These are phyloP conservation scores for Sardina pilchardus DNA, from an alignment of 2,113 vertebrate genomes.

Conservation along the genomic window DNA sequence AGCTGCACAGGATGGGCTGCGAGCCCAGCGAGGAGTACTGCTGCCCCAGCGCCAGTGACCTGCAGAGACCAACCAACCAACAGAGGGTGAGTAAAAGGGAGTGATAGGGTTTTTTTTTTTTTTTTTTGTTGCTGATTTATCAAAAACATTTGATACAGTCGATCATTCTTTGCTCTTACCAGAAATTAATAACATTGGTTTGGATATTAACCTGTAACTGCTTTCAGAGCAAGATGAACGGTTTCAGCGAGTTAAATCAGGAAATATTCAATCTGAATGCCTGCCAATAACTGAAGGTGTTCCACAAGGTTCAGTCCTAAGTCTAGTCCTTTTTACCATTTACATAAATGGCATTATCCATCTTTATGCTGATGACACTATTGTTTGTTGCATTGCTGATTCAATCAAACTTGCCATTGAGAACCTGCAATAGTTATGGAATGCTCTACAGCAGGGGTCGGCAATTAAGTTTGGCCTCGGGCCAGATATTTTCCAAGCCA, in stretches of 20 bases:
- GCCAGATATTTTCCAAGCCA: too few relatives aligned
- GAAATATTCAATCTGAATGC: neutral
- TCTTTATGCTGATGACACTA: neutral
- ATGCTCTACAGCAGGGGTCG: too few relatives aligned
- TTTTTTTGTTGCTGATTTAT: neutral
- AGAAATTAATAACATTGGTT: neutral
- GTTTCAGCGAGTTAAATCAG: neutral
- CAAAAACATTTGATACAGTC: neutral
- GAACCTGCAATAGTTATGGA: neutral
- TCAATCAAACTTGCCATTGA: neutral
- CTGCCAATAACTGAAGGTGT: neutral
- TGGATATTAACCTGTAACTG: neutral
- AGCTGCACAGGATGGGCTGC: slow-evolving; percentile 92
- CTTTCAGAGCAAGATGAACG: neutral
- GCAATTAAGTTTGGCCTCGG: too few relatives aligned
- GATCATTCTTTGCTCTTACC: neutral
- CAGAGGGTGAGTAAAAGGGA: neutral
- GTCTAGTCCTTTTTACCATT: neutral
- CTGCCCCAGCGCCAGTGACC: slow-evolving; percentile 93
- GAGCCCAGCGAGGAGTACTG: slow-evolving; percentile 91
- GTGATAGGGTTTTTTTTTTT: neutral
- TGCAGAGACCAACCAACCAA: slow-evolving; percentile 49
- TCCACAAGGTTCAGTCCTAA: neutral
- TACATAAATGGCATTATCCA: neutral
- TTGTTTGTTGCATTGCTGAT: neutral